Conservation (phyloP, 2,113 vertebrate species). For the Chionomys nivalis region DNA sequence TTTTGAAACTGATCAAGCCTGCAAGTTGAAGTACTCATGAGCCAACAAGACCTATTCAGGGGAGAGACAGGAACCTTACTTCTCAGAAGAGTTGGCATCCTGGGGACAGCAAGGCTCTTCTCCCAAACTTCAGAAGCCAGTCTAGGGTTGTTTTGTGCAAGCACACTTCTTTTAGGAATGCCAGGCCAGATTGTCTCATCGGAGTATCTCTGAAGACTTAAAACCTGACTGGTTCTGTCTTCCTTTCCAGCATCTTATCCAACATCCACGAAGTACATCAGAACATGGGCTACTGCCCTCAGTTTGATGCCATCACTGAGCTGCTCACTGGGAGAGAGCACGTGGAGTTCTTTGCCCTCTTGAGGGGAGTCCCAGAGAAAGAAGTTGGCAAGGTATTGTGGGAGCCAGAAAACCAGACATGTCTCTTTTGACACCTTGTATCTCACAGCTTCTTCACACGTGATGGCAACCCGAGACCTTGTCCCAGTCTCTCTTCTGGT, state of each 20-base stretch:
- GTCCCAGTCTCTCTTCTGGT: not conserved
- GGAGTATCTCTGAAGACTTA: not conserved
- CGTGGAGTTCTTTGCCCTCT: slow-evolving; percentile 96
- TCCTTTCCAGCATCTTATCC: slow-evolving; percentile 90
- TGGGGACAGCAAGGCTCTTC: not conserved
- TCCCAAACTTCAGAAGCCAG: not conserved
- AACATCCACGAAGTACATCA: slow-evolving; percentile 95
- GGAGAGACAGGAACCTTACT: not conserved
- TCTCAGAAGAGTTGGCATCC: not conserved
- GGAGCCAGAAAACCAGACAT: not conserved
- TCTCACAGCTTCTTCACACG: not conserved
- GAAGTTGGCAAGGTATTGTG: slow-evolving; percentile 94
- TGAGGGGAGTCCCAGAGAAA: slow-evolving; percentile 95
- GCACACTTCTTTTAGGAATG: not conserved
- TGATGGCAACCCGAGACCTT: not conserved
- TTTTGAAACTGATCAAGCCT: not conserved
- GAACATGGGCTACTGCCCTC: slow-evolving; percentile 99
- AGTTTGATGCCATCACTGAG: slow-evolving; percentile 98
- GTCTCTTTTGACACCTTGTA: not conserved
- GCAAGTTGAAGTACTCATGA: not conserved
- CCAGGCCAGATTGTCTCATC: not conserved
- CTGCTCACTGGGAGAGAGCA: slow-evolving; percentile 97
- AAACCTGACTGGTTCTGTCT: slow-evolving; percentile 61
- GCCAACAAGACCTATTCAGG: not conserved
- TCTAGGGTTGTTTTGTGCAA: not conserved